Base-by-base conservation (phyloP, 2,888 invertebrate genomes). In the Neria commutata region DNA sequence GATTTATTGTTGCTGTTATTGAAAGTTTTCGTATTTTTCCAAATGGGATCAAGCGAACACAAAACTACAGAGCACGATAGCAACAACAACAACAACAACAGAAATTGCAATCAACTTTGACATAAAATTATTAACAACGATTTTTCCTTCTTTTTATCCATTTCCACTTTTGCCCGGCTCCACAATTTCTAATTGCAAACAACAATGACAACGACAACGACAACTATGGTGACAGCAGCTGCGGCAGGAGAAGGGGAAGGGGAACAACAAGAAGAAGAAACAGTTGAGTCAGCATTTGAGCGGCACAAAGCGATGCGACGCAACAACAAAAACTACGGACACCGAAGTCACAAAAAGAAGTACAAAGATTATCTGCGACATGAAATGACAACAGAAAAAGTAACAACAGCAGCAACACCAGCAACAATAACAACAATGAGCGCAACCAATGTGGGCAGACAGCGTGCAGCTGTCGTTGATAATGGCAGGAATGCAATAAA, bases 271-370 rank as follows among this genome's bases (percentile, higher is more conserved):
- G 56, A 24, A 23, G 48, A 40, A n/a, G 33, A 11, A 37, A 34
- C 47, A 40, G n/a, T 17, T 46, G 51, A 61, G 37, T 73, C 75
- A 5, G 68, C 73, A n/a, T 80, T 79, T 57, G 79, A 80, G 49
- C 73, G 70, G 24, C 75, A 77, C 54, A 79, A 79, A 65, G 72
- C 74, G 14, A 60, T 72, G 57, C 71, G 76, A 49, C 72, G 79
- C 47, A 77, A 70, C 62, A 73, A 61, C 64, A 75, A 71, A 64
- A 74, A 72, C 29, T 74, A 72, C 48, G 80, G 79, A 1, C 80
- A 80, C 69, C 79, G 74, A 70, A 74, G 61, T 10, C 78, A 80
- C 65, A 80, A 80, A 68, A 80, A 79, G 64, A 75, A 74, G 56
- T 79, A 77, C 64, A 79, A 79, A 70, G 77, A 79, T 64, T 79